Conservation (phyloP, 2,797 vertebrate species). For the Mallotus villosus region DNA sequence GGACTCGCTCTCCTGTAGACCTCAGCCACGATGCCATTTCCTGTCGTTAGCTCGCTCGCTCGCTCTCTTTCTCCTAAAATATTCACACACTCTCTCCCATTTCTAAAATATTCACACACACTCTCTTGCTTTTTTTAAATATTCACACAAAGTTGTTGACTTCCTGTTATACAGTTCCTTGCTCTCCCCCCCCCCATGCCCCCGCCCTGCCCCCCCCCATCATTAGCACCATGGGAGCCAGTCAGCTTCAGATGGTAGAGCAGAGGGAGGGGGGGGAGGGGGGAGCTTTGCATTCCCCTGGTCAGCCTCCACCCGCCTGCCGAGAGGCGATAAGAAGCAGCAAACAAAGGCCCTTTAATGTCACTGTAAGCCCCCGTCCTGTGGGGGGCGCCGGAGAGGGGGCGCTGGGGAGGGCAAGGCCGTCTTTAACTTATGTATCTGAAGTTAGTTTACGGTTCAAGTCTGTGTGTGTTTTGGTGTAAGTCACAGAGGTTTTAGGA, state of each 20-base stretch:
- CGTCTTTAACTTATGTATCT: conserved; percentile 18
- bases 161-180: no score
- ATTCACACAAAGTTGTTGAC: neutral
- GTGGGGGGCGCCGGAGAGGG: conserved; percentile 2
- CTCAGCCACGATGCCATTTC: neutral
- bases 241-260: neutral
- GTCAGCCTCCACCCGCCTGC: conserved; percentile 54
- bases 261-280: neutral
- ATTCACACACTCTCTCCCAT: neutral
- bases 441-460: neutral
- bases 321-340: conserved; percentile 67
- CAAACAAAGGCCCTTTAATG: conserved; percentile 76
- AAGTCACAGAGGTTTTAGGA: conserved; percentile 22
- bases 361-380: conserved; percentile 70
- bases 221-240: conserved; percentile 2
- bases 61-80: neutral
- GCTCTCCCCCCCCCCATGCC: neutral
- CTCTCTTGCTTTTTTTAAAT: neutral
- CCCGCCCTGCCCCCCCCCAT: neutral
- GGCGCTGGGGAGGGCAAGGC: conserved; percentile 50
- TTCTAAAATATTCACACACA: neutral
- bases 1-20: neutral
- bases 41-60: neutral
- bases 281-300: neutral
- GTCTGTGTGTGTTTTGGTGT: conserved; percentile 26